Percentiles rank a stretch among this genome's conserved stretches.
Conservation (phyloP, 2,113 vertebrate genomes). For the Alouatta palliata region DNA sequence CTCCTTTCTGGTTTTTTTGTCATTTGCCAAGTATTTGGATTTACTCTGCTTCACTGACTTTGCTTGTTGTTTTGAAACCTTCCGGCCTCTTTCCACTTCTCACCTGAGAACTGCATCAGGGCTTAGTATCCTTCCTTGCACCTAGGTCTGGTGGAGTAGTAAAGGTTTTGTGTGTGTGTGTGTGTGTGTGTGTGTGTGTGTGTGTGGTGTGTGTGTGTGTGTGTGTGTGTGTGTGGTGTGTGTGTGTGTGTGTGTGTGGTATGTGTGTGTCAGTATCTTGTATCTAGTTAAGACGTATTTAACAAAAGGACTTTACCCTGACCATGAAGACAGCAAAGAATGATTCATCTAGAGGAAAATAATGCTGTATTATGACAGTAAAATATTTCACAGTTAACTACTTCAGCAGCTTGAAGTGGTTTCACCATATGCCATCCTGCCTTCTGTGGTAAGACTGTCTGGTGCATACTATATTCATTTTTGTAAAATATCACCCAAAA, state of each 20-base stretch:
- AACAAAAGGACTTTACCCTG: slow-evolving; percentile 23
- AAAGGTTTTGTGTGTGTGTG: neutral
- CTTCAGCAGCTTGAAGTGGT: slow-evolving; percentile 43
- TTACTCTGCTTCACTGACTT: slow-evolving; percentile 31
- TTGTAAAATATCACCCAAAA: neutral
- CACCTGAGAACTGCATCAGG: neutral
- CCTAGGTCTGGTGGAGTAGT: neutral
- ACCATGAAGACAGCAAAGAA: slow-evolving; percentile 19
- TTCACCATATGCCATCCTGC: slow-evolving; percentile 46
- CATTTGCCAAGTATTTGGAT: slow-evolving; percentile 38
- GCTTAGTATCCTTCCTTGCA: neutral
- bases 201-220: neutral
- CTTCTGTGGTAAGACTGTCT: neutral
- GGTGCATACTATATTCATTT: slow-evolving; percentile 18
- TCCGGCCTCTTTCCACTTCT: neutral
- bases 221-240: too few species aligned
- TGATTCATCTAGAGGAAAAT: neutral
- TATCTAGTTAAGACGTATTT: neutral
- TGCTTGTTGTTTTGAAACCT: slow-evolving; percentile 39
- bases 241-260: too few species aligned
- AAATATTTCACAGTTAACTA: slow-evolving; percentile 45
- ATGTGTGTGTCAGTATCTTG: neutral
- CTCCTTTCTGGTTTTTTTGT: slow-evolving; percentile 50
- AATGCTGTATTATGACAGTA: neutral
- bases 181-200: neutral